Percentiles rank a stretch among this genome's conserved stretches.
Conservation (phyloP, 1,140 invertebrate genomes). For the Cydia fagiglandana region DNA sequence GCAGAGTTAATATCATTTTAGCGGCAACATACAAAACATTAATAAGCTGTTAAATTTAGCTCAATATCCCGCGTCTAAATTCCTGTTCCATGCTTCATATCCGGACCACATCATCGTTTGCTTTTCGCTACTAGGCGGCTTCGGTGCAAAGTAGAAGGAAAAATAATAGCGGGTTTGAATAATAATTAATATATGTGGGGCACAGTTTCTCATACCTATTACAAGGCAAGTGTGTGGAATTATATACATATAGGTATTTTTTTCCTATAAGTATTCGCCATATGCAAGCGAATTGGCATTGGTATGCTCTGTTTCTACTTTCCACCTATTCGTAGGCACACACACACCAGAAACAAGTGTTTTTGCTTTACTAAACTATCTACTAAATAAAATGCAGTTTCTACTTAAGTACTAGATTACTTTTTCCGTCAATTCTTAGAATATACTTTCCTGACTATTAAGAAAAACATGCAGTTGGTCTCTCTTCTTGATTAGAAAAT, state of each 20-base stretch:
- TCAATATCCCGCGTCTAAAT: not conserved
- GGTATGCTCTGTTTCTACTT: no score
- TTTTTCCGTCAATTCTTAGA: slow-evolving; percentile 20
- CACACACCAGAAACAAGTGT: not conserved
- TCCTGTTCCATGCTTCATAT: not conserved
- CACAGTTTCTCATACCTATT: no score
- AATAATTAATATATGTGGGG: not conserved
- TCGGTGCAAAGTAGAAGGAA: not conserved
- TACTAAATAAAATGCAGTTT: not conserved
- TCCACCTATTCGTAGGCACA: not conserved
- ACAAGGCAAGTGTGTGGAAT: no score
- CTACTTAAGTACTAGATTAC: slow-evolving; percentile 3
- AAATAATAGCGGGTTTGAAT: not conserved
- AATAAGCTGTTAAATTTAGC: slow-evolving; percentile 2
- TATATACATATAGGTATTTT: no score
- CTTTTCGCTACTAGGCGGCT: not conserved
- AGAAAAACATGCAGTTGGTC: not conserved
- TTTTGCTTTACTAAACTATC: not conserved
- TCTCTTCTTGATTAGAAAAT: not conserved
- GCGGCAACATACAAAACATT: not conserved
- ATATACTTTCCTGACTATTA: slow-evolving; percentile 17
- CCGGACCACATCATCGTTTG: slow-evolving; percentile 19
- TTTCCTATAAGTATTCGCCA: no score
- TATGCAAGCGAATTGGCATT: no score
- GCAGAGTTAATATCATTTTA: slow-evolving; percentile 4